phyloP scores from a whole-genome alignment of 1,140 invertebrate species.

The Drosophila tristis region DNA sequence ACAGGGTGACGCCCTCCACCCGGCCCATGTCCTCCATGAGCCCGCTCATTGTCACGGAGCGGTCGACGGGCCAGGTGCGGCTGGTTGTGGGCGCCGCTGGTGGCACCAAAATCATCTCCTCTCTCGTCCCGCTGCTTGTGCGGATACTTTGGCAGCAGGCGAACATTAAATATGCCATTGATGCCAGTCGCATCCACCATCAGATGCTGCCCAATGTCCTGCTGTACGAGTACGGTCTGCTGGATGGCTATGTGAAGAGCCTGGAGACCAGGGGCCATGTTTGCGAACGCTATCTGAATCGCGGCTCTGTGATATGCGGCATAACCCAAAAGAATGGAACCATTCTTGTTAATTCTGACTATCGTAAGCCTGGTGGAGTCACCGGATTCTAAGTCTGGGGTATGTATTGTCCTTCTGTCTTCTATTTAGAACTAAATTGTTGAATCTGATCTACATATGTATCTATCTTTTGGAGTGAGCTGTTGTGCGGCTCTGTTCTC shows the following conservation, averaged over 20 bases:
- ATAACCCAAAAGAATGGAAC: slow-evolving; percentile 86
- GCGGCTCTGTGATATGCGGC: slow-evolving; percentile 90
- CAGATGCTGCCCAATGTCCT: slow-evolving; percentile 95
- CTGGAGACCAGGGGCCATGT: slow-evolving; percentile 89
- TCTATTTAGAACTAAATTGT: background rate
- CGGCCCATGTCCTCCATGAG: slow-evolving; percentile 96
- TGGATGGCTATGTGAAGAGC: slow-evolving; percentile 88
- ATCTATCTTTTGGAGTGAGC: too few species aligned
- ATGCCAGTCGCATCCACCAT: slow-evolving; percentile 95
- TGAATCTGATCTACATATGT: background rate
- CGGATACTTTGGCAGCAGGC: slow-evolving; percentile 90
- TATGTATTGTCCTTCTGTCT: background rate
- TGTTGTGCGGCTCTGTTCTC: too few species aligned
- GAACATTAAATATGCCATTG: slow-evolving; percentile 92
- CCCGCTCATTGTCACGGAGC: slow-evolving; percentile 92
- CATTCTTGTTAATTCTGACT: slow-evolving; percentile 92
- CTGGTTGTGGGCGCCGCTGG: slow-evolving; percentile 96
- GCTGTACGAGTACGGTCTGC: slow-evolving; percentile 88
- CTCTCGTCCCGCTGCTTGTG: slow-evolving; percentile 89
- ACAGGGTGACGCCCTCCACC: slow-evolving; percentile 92
- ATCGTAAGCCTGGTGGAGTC: slow-evolving; percentile 92
- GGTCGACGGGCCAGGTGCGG: slow-evolving; percentile 88
- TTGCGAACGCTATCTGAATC: slow-evolving; percentile 86
- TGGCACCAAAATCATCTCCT: slow-evolving; percentile 95
- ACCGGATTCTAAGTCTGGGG: slow-evolving; percentile 86